Evolutionary conservation across 2,888 invertebrate species (phyloP).

Genomic region (Melipona bicolor): DNA sequence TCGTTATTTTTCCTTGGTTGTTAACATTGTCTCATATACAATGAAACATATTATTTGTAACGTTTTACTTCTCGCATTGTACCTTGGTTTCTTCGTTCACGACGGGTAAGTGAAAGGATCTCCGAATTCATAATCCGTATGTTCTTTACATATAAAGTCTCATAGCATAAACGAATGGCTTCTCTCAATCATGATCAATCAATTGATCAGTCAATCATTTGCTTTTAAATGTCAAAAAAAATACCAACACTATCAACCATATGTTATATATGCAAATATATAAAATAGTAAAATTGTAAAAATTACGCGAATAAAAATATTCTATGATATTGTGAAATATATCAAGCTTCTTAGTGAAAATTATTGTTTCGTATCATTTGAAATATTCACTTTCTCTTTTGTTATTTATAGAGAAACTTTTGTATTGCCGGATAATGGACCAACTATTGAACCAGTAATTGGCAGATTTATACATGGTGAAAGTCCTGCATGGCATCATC

Average conservation of each 20-base stretch:
- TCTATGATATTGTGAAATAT: background rate
- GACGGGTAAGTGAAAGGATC: conserved; percentile 57
- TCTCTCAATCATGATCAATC: background rate
- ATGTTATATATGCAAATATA: background rate
- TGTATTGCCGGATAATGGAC: rapidly evolving
- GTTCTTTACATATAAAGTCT: background rate
- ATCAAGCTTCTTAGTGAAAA: background rate
- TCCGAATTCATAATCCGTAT: background rate
- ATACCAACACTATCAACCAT: background rate
- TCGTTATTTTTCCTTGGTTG: background rate
- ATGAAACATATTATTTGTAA: background rate
- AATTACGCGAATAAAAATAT: background rate
- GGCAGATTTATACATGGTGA: conserved; percentile 84
- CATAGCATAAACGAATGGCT: background rate
- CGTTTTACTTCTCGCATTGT: conserved; percentile 12
- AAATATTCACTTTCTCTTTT: background rate
- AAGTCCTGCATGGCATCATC: conserved; percentile 87
- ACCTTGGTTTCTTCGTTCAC: background rate
- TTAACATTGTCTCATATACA: background rate
- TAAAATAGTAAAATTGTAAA: background rate
- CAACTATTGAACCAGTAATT: conserved; percentile 40
- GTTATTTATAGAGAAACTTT: background rate
- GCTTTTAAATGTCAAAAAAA: background rate
- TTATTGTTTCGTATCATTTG: background rate
- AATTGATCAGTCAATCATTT: background rate